A percentile compares a stretch with the other conserved stretches of the same genome.
These are phyloP conservation scores for Vimba vimba DNA, from an alignment of 2,113 vertebrate species.

Conservation along the genomic window DNA sequence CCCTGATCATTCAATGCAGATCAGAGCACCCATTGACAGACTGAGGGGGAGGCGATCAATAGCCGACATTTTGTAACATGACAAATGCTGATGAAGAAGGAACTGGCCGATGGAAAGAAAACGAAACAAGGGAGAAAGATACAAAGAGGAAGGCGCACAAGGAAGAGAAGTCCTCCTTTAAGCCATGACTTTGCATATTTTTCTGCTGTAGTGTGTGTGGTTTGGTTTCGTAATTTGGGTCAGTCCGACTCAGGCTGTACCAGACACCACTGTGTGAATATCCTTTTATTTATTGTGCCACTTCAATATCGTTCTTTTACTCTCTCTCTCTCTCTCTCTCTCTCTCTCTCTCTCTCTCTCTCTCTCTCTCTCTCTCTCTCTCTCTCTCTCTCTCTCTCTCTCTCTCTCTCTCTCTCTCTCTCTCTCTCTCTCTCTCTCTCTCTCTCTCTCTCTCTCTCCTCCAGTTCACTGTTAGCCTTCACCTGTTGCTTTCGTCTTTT, in stretches of 20 bases:
- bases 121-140: background rate
- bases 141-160: constrained; percentile 4
- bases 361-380: constrained; percentile 34
- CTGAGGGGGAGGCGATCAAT: constrained; percentile 50
- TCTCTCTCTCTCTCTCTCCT: constrained; percentile 17
- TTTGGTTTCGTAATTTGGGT: constrained; percentile 59
- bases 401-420: constrained; percentile 33
- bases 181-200: constrained; percentile 70
- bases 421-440: constrained; percentile 20
- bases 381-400: constrained; percentile 25
- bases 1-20: constrained; percentile 19
- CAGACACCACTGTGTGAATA: constrained; percentile 44
- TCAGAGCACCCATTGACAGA: constrained; percentile 33
- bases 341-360: constrained; percentile 25
- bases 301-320: constrained; percentile 46
- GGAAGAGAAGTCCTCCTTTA: constrained; percentile 39
- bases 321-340: constrained; percentile 20
- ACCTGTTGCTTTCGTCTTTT: background rate
- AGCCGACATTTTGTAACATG: constrained; percentile 58
- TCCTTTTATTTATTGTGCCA: constrained; percentile 32
- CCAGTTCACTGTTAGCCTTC: background rate
- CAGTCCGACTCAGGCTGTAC: constrained; percentile 42
- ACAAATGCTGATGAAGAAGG: constrained; percentile 52
- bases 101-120: background rate
- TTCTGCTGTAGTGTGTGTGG: constrained; percentile 48